phyloP scores from a whole-genome alignment of 2,888 invertebrate species.

The Drosophila nr. fundita region DNA sequence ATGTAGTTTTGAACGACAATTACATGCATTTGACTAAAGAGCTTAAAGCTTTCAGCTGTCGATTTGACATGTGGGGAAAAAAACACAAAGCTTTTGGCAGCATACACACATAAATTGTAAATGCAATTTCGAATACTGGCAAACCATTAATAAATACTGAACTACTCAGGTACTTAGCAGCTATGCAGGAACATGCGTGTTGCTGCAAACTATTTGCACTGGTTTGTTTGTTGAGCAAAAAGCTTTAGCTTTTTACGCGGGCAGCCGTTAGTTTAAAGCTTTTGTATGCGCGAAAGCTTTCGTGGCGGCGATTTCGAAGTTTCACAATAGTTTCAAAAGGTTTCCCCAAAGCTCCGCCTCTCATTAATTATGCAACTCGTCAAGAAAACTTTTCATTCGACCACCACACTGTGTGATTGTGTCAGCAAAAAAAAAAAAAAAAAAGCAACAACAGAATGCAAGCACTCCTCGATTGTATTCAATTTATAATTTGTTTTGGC shows the following conservation, averaged over 20 bases:
- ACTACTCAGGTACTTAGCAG: conserved; percentile 28
- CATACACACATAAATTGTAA: conserved; percentile 37
- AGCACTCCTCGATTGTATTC: neutral
- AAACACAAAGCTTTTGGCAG: conserved; percentile 3
- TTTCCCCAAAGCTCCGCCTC: conserved; percentile 41
- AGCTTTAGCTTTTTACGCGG: conserved; percentile 22
- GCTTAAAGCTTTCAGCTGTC: conserved; percentile 49
- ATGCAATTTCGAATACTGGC: conserved; percentile 56
- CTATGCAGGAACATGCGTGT: conserved; percentile 16
- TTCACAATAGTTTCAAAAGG: conserved; percentile 30
- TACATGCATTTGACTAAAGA: conserved; percentile 36
- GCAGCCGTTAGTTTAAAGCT: conserved; percentile 31
- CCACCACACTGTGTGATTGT: conserved; percentile 17
- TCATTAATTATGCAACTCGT: conserved; percentile 59
- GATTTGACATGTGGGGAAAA: neutral
- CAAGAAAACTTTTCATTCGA: conserved; percentile 53
- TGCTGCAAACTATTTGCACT: conserved; percentile 1
- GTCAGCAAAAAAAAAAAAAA: conserved; percentile 1
- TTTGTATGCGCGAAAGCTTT: conserved; percentile 31
- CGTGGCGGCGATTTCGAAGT: conserved; percentile 28
- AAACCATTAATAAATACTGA: conserved; percentile 53
- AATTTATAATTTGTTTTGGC: neutral
- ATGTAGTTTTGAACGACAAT: conserved; percentile 20
- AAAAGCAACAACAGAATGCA: neutral
- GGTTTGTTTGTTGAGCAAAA: neutral